A percentile compares a stretch with the other conserved stretches of the same genome.
Conservation (phyloP, 2,113 vertebrate species). For the Hippocampus comes region DNA sequence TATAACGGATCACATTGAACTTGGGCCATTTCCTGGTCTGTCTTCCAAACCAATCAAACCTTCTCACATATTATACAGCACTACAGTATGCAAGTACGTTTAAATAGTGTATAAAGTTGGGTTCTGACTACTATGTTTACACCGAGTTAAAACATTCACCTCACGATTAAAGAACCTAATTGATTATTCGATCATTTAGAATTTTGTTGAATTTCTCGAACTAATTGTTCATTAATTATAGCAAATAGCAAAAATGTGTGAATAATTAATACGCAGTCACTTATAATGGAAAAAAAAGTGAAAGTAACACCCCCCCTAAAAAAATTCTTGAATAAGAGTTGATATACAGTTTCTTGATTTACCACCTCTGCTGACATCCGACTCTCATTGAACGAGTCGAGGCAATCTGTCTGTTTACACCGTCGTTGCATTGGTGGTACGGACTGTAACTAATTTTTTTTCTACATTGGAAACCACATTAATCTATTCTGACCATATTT, state of each 20-base stretch:
- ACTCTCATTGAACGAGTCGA: not conserved
- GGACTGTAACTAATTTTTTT: not conserved
- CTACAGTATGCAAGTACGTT: not conserved
- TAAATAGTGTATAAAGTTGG: not conserved
- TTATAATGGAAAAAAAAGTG: too few relatives aligned
- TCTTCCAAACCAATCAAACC: conserved; percentile 27
- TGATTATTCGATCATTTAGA: too few relatives aligned
- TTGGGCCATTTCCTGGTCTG: conserved; percentile 69
- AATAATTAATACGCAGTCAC: too few relatives aligned
- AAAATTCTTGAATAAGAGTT: not conserved
- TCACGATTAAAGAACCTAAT: too few relatives aligned
- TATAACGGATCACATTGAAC: conserved; percentile 64
- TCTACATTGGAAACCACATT: not conserved
- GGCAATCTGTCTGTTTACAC: not conserved
- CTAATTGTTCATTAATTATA: too few relatives aligned
- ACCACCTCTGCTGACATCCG: not conserved
- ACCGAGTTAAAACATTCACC: not conserved
- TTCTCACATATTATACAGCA: not conserved
- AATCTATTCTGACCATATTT: not conserved
- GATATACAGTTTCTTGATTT: too few relatives aligned
- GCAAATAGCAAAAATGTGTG: too few relatives aligned
- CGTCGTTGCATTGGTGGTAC: too few relatives aligned
- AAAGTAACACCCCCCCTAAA: too few relatives aligned
- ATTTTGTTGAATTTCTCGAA: too few relatives aligned
- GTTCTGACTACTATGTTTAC: not conserved